These are phyloP conservation scores for Chinchilla lanigera DNA, from an alignment of 2,113 vertebrate species.

Conservation along the genomic window DNA sequence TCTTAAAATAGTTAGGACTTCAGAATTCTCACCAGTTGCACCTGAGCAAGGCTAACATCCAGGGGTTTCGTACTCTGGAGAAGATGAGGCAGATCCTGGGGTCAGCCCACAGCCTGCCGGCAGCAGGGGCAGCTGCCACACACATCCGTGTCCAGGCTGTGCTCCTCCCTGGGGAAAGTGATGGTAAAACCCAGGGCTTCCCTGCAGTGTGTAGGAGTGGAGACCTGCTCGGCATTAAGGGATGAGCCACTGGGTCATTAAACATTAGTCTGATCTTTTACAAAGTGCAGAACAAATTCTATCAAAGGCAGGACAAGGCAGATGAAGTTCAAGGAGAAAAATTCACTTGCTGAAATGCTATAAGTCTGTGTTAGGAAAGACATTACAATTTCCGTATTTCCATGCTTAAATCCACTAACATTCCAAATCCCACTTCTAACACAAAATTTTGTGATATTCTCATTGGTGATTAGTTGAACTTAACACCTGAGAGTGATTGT, in stretches of 20 bases:
- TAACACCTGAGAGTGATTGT: constrained; percentile 22
- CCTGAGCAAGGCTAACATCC: background rate
- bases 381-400: background rate
- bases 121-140: background rate
- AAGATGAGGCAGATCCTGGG: background rate
- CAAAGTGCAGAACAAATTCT: background rate
- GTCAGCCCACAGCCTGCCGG: background rate
- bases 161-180: background rate
- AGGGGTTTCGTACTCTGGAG: background rate
- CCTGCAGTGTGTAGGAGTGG: background rate
- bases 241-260: background rate
- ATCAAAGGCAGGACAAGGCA: background rate
- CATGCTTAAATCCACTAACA: background rate
- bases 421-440: constrained; percentile 12
- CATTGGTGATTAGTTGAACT: background rate
- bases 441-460: background rate
- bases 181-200: background rate
- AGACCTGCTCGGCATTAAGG: background rate
- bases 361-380: constrained; percentile 29
- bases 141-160: background rate
- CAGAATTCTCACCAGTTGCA: background rate
- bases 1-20: background rate
- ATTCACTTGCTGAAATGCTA: constrained; percentile 16
- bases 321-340: constrained; percentile 48
- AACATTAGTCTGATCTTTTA: background rate